Evolutionary conservation across 2,113 vertebrate species (phyloP).

Genomic region (Arothron firmamentum): DNA sequence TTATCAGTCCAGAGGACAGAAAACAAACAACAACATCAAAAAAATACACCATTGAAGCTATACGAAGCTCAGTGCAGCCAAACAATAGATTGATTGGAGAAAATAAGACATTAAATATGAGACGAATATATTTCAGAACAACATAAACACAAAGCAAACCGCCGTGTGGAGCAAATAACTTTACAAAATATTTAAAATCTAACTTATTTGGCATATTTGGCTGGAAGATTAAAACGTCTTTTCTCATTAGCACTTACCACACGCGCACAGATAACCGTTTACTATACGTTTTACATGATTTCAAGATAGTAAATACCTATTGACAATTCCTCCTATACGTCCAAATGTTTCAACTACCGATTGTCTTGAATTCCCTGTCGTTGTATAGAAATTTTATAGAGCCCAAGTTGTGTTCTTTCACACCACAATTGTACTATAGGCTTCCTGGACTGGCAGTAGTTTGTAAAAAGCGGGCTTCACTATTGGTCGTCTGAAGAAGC

Average conservation of each 20-base stretch:
- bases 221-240: background rate
- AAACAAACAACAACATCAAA: background rate
- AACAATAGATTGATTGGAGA: background rate
- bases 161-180: background rate
- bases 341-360: background rate
- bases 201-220: background rate
- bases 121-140: no score
- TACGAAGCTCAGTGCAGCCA: background rate
- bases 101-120: background rate
- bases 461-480: conserved; percentile 71
- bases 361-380: background rate
- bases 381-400: no score
- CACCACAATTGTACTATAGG: conserved; percentile 22
- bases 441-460: conserved; percentile 64
- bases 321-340: background rate
- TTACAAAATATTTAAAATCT: background rate
- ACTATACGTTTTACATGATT: conserved; percentile 12
- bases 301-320: background rate
- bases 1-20: background rate
- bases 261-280: background rate
- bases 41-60: background rate
- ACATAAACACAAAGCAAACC: background rate
- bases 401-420: conserved; percentile 21
- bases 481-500: conserved; percentile 61
- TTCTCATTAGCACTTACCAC: conserved; percentile 9